These are phyloP conservation scores for Engraulis encrasicolus DNA, from an alignment of 2,113 vertebrate species.

Conservation along the genomic window DNA sequence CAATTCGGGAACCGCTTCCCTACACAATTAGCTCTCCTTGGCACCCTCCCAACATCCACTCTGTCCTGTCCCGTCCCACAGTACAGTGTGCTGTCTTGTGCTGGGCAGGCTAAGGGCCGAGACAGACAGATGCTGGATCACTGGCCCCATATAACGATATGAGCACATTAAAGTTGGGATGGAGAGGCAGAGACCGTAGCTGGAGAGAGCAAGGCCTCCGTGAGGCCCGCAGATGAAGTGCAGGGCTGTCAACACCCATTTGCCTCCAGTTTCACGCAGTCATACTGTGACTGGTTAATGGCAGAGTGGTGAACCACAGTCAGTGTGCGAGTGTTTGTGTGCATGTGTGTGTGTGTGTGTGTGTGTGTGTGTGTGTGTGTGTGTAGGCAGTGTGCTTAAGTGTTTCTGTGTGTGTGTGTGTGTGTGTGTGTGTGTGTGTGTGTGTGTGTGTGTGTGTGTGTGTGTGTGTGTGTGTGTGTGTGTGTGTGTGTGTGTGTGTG, in stretches of 20 bases:
- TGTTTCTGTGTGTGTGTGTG: neutral
- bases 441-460: too few species aligned
- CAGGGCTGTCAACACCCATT: slow-evolving; percentile 34
- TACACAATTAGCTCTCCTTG: too few species aligned
- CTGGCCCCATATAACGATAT: slow-evolving; percentile 21
- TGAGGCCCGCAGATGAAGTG: slow-evolving; percentile 1
- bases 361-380: neutral
- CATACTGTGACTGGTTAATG: slow-evolving; percentile 55
- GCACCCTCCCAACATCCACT: too few species aligned
- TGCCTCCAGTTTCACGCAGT: slow-evolving; percentile 21
- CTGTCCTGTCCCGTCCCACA: too few species aligned
- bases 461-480: neutral
- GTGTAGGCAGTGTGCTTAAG: too few species aligned
- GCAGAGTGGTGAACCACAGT: slow-evolving; percentile 63
- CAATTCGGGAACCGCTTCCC: too few species aligned
- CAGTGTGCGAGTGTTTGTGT: slow-evolving; percentile 38
- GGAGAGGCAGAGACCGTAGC: too few species aligned
- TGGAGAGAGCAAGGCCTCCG: neutral
- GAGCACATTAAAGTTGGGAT: slow-evolving; percentile 15
- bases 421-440: neutral
- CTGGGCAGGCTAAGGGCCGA: too few species aligned
- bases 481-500: slow-evolving; percentile 49
- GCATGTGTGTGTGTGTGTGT: neutral
- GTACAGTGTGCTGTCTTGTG: too few species aligned
- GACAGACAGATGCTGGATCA: neutral